These are phyloP conservation scores for Ochropleura plecta DNA, from an alignment of 2,888 invertebrate species.

Conservation along the genomic window DNA sequence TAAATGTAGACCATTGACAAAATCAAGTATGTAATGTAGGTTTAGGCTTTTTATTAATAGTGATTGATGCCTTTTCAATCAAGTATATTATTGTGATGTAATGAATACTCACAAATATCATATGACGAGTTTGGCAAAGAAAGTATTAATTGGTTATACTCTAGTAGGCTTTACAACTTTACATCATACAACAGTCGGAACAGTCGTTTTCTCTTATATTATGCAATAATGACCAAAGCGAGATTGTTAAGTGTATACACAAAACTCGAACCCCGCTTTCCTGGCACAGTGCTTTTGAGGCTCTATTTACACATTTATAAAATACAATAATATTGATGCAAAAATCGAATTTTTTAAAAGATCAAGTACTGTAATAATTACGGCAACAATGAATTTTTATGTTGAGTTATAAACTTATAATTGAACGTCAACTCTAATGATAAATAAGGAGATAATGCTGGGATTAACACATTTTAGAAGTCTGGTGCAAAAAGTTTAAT, in stretches of 20 bases:
- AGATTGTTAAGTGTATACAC: conserved; percentile 20
- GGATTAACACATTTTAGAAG: neutral
- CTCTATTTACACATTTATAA: neutral
- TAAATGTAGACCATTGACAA: conserved; percentile 51
- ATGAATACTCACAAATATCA: conserved; percentile 44
- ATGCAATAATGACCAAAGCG: conserved; percentile 47
- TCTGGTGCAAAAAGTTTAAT: neutral
- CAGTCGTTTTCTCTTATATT: conserved; percentile 54
- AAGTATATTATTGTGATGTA: conserved; percentile 10
- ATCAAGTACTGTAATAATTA: neutral
- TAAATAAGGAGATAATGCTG: neutral
- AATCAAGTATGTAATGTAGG: conserved; percentile 45
- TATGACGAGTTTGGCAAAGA: conserved; percentile 50
- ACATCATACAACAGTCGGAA: conserved; percentile 54
- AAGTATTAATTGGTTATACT: conserved; percentile 61
- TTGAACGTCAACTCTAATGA: neutral
- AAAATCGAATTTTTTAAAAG: conserved; percentile 1
- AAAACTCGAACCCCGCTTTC: conserved; percentile 24
- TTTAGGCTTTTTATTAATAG: conserved; percentile 26
- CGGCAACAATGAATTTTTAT: neutral
- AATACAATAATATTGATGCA: neutral
- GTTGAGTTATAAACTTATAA: neutral
- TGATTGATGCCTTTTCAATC: conserved; percentile 30
- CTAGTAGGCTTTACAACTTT: conserved; percentile 58
- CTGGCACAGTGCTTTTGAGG: neutral